These are phyloP conservation scores for Pedicia rivosa DNA, from an alignment of 2,888 invertebrate species.

Conservation along the genomic window DNA sequence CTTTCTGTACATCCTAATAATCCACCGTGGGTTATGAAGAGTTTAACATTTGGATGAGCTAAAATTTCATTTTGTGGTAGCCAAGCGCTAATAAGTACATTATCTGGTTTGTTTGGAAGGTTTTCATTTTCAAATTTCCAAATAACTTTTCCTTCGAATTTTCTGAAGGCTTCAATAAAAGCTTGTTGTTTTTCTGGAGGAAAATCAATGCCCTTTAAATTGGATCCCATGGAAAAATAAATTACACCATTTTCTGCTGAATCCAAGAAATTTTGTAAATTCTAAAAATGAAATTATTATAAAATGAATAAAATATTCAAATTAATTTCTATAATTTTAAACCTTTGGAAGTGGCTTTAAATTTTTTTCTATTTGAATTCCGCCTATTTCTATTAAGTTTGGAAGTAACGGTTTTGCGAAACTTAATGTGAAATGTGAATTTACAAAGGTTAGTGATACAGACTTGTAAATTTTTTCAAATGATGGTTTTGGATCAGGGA, in stretches of 20 bases:
- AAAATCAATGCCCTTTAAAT: constrained; percentile 20
- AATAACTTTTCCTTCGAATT: constrained; percentile 10
- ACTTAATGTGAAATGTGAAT: constrained; percentile 24
- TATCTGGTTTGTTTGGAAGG: constrained; percentile 21
- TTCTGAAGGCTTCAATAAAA: constrained; percentile 8
- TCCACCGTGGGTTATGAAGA: constrained; percentile 35
- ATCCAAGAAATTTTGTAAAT: constrained; percentile 28
- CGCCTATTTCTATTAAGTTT: constrained; percentile 30
- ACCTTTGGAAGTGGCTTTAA: constrained; percentile 20
- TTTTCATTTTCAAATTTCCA: constrained; percentile 12
- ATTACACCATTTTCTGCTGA: constrained; percentile 30
- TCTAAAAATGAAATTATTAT: too few species aligned
- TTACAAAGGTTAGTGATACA: constrained; percentile 23
- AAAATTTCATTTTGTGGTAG: constrained; percentile 32
- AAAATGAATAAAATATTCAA: too few species aligned
- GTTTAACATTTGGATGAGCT: constrained; percentile 31
- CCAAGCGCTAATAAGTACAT: constrained; percentile 30
- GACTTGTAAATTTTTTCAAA: constrained; percentile 16
- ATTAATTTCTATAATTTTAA: too few species aligned
- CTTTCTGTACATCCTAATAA: constrained; percentile 32
- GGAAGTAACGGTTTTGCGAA: constrained; percentile 26
- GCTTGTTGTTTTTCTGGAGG: constrained; percentile 12
- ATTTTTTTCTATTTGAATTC: constrained; percentile 26
- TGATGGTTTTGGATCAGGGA: constrained; percentile 19
- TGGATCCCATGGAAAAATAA: constrained; percentile 34